These are phyloP conservation scores for Rhinogobio ventralis DNA, from an alignment of 2,797 vertebrate genomes.

Conservation along the genomic window DNA sequence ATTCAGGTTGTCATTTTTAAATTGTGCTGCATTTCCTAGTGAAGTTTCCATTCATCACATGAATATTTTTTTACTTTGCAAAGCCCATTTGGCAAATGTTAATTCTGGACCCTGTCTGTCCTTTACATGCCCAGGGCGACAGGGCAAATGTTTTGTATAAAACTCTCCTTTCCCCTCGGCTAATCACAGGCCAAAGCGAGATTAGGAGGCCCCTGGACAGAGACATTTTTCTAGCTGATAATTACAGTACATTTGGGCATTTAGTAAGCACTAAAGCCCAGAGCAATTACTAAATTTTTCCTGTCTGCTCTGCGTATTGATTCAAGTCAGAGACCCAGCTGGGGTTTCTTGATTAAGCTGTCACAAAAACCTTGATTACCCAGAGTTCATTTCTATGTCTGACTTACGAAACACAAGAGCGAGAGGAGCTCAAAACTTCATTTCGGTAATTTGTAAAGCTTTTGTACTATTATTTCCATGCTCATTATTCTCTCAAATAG, in stretches of 20 bases:
- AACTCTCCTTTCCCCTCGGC: slow-evolving; percentile 17
- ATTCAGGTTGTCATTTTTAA: neutral
- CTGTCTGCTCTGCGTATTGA: slow-evolving; percentile 58
- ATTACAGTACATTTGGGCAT: slow-evolving; percentile 56
- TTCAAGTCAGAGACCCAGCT: slow-evolving; percentile 65
- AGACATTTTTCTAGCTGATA: slow-evolving; percentile 56
- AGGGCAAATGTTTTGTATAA: slow-evolving; percentile 9
- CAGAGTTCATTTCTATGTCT: slow-evolving; percentile 70
- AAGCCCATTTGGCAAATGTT: neutral
- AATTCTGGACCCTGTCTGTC: neutral
- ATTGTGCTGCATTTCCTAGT: neutral
- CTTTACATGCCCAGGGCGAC: neutral
- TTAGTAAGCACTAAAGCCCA: slow-evolving; percentile 61
- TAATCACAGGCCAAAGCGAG: slow-evolving; percentile 40
- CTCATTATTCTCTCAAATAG: slow-evolving; percentile 52
- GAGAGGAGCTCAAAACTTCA: slow-evolving; percentile 23
- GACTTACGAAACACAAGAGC: slow-evolving; percentile 67
- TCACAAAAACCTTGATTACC: slow-evolving; percentile 75
- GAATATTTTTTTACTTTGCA: neutral
- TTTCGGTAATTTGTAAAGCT: slow-evolving; percentile 26
- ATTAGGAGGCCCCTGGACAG: slow-evolving; percentile 37
- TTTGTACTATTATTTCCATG: slow-evolving; percentile 32
- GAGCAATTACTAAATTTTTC: slow-evolving; percentile 59
- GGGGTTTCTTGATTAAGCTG: slow-evolving; percentile 75
- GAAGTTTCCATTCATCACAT: neutral